These are phyloP conservation scores for Nymphicus hollandicus DNA, from an alignment of 2,113 vertebrate genomes.

Conservation along the genomic window DNA sequence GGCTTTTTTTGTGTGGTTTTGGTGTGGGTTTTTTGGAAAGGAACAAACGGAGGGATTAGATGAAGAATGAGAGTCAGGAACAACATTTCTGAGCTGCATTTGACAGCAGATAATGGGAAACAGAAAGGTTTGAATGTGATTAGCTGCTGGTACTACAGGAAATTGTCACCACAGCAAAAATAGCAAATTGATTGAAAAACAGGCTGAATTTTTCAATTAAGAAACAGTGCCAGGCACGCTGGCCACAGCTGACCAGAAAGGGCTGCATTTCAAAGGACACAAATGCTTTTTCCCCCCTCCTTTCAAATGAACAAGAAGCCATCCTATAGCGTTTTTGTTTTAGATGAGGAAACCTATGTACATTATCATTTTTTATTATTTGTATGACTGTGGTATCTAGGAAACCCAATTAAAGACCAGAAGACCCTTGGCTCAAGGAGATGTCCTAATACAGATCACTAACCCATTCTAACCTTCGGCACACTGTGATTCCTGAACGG, in stretches of 20 bases:
- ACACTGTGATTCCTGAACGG: background rate
- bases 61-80: background rate
- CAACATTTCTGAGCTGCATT: background rate
- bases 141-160: background rate
- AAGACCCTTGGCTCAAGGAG: background rate
- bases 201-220: background rate
- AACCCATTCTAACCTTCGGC: background rate
- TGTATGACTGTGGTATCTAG: background rate
- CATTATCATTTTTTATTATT: background rate
- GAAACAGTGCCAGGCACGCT: background rate
- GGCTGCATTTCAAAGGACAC: background rate
- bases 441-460: background rate
- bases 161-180: background rate
- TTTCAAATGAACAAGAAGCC: background rate
- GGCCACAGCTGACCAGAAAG: background rate
- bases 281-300: background rate
- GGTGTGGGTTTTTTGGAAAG: background rate
- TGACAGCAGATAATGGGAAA: background rate
- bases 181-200: background rate
- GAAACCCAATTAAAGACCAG: slow-evolving; percentile 1
- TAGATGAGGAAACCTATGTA: background rate
- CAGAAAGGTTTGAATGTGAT: background rate
- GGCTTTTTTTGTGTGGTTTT: background rate
- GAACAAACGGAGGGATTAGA: background rate
- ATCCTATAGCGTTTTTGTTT: background rate